Percentiles rank a stretch among this genome's conserved stretches.
Evolutionary conservation across 2,797 vertebrate species (phyloP).

Genomic region (Buphagus erythrorhynchus): DNA sequence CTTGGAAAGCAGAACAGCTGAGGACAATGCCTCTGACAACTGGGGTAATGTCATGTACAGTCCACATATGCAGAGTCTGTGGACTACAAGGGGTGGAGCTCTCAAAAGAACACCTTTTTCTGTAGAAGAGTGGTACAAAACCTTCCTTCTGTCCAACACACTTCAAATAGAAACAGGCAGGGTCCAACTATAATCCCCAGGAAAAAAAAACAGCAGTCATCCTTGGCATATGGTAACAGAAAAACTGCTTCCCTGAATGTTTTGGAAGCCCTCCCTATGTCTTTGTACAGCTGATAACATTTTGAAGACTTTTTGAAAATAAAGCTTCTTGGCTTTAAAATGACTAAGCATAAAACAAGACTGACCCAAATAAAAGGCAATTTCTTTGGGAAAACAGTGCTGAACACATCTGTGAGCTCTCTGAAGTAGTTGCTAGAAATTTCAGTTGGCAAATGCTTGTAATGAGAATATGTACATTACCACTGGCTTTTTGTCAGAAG

Average conservation of each 20-base stretch:
- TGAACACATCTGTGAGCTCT: background rate
- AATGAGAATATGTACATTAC: background rate
- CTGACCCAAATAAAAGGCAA: background rate
- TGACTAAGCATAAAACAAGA: background rate
- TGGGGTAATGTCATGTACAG: background rate
- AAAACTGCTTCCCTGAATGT: background rate
- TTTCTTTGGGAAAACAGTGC: background rate
- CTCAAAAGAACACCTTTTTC: background rate
- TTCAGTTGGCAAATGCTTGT: background rate
- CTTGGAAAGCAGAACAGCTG: background rate
- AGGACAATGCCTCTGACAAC: background rate
- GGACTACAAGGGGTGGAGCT: accelerated
- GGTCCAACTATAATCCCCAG: background rate
- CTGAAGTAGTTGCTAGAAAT: background rate
- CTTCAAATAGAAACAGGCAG: background rate
- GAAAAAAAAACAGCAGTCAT: background rate
- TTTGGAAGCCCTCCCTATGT: background rate
- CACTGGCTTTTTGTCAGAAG: background rate
- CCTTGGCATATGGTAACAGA: background rate
- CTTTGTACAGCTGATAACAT: background rate
- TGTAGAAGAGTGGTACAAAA: background rate
- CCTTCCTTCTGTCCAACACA: background rate
- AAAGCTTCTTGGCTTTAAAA: background rate
- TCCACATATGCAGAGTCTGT: background rate
- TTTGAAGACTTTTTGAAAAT: background rate